Evolutionary conservation across 2,113 vertebrate species (phyloP).

Genomic region (Hoplias malabaricus): DNA sequence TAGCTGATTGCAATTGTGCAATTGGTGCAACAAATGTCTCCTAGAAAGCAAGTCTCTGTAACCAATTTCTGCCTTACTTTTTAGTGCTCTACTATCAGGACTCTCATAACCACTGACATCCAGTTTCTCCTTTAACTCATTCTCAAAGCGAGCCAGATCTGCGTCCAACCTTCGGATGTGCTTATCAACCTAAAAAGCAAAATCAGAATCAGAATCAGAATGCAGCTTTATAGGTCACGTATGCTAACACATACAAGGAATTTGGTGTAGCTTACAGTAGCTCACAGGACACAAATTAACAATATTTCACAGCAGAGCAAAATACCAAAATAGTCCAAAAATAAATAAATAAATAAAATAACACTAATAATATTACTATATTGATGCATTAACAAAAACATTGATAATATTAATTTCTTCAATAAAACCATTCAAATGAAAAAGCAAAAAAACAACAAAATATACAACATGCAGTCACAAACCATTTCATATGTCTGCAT

Average conservation of each 20-base stretch:
- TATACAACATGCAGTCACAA: constrained; percentile 53
- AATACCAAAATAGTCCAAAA: too few relatives aligned
- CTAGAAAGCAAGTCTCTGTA: background rate
- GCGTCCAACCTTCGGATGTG: constrained; percentile 95
- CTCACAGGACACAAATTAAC: too few relatives aligned
- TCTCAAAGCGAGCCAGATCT: constrained; percentile 93
- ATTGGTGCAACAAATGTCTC: background rate
- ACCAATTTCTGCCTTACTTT: constrained; percentile 75
- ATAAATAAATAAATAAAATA: too few relatives aligned
- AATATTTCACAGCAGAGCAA: too few relatives aligned
- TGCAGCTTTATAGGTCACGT: too few relatives aligned
- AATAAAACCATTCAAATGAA: background rate
- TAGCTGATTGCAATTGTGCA: background rate
- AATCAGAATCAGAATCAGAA: background rate
- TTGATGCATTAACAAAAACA: too few relatives aligned
- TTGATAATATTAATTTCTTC: background rate
- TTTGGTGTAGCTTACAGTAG: too few relatives aligned
- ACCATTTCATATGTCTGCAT: constrained; percentile 99
- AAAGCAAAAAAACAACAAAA: background rate
- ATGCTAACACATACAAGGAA: too few relatives aligned
- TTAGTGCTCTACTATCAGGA: constrained; percentile 76
- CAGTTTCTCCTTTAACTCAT: constrained; percentile 95
- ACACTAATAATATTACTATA: too few relatives aligned
- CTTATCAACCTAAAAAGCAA: constrained; percentile 86
- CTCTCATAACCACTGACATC: constrained; percentile 88